Base-by-base conservation (phyloP, 2,113 vertebrate genomes). In the Lethenteron camtschaticum region DNA sequence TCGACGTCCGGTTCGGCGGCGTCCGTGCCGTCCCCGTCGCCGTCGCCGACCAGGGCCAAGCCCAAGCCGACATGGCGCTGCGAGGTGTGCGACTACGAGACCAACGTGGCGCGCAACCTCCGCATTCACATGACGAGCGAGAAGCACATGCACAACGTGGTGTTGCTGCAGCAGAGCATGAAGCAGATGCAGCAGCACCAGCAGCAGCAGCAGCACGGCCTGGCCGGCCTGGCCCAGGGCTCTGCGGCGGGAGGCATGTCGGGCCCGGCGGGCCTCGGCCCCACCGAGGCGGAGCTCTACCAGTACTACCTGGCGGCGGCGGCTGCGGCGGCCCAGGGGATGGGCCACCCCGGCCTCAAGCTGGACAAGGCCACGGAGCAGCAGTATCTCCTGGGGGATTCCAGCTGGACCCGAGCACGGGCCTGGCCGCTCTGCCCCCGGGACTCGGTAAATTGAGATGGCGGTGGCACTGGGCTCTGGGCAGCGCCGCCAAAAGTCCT, bases 61-160 rank as follows among this genome's bases (percentile, higher is more conserved):
- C 88, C 86, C 80, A 99, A 99, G 77, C 90, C 94, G 57, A 95
- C 89, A 4, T 99, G 94, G 94, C 83, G 92, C 70, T 99, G 94
- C 56, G 94, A 99, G 81, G 92, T 99, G 70, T 99, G 94, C 14
- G 94, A 99, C 78, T 99, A 99, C 0, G 94, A 99, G 80, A 99
- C 94, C 79, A 99, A 96, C 41, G 94, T 96, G 73, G 94, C 94
- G 2, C 81, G 94, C 56, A 99, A 99, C 82, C 85, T 99, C 11
- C 89, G 94, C 71, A 99, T 99, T 74, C 94, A 99, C 81, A 99
- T 99, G 94, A 99, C 92, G 74, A 99, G 94, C 69, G 94, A 99
- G 84, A 99, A 99, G 82, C 94, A 99, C 84, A 99, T 99, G 90
- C 94, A 99, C 76, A 99, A 99, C 74, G 95, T 96, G 89, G 83